These are phyloP conservation scores for Eulemur rubriventer DNA, from an alignment of 2,797 vertebrate genomes.

Conservation along the genomic window DNA sequence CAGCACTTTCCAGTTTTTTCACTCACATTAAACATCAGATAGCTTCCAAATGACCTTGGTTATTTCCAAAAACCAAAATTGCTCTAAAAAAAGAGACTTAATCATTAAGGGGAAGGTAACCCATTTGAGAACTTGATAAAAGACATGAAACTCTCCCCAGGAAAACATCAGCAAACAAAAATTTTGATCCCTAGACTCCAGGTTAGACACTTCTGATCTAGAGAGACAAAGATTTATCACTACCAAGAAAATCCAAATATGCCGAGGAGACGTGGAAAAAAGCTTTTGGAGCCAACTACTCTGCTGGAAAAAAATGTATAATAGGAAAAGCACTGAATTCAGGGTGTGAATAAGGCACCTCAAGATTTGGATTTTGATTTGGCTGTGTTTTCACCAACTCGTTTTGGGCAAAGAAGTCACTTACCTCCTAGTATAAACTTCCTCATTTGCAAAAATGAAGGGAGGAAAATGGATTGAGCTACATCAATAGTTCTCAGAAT, in stretches of 20 bases:
- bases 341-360: not conserved
- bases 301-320: not conserved
- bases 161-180: constrained; percentile 42
- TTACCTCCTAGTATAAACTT: not conserved
- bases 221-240: not conserved
- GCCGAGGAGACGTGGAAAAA: not conserved
- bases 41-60: not conserved
- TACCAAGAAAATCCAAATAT: constrained; percentile 5
- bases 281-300: not conserved
- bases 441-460: constrained; percentile 11
- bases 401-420: not conserved
- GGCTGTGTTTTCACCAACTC: not conserved
- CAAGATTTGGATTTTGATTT: not conserved
- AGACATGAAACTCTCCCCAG: not conserved
- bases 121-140: constrained; percentile 13
- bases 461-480: not conserved
- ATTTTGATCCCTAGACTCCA: not conserved
- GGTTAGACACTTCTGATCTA: not conserved
- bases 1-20: constrained; percentile 15
- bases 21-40: not conserved
- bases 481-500: not conserved
- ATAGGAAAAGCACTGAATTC: not conserved
- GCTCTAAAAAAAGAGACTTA: not conserved
- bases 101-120: not conserved
- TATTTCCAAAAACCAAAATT: constrained; percentile 26